Conservation (phyloP, 2,888 invertebrate genomes). For the Panopea generosa region DNA sequence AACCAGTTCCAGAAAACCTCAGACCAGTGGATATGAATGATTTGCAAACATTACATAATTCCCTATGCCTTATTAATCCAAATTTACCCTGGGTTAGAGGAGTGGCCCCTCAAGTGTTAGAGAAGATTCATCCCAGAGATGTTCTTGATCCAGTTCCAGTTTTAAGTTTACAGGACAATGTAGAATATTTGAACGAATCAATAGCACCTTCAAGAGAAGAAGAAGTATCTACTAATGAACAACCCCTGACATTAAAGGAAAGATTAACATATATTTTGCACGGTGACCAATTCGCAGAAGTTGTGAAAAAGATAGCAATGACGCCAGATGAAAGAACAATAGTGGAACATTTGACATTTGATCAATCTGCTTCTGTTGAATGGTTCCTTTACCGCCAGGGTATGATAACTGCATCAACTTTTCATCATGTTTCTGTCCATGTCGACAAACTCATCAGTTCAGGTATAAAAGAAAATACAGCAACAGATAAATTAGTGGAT, state of each 20-base stretch:
- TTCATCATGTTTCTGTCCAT: neutral
- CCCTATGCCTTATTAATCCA: conserved; percentile 11
- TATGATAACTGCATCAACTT: conserved; percentile 10
- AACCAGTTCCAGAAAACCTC: conserved; percentile 21
- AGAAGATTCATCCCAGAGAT: no score
- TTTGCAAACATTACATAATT: conserved; percentile 6
- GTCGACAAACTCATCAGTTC: neutral
- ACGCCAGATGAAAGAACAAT: no score
- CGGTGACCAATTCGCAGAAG: no score
- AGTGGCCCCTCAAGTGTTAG: no score
- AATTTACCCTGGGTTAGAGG: conserved; percentile 27
- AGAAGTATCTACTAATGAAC: neutral
- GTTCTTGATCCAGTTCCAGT: no score
- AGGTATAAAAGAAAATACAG: neutral
- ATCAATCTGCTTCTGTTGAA: neutral
- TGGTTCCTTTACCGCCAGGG: conserved; percentile 13
- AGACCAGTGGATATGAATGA: conserved; percentile 8
- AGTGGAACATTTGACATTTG: no score
- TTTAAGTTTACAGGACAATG: no score
- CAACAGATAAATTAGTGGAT: conserved; percentile 16
- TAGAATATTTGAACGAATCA: neutral
- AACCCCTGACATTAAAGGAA: neutral
- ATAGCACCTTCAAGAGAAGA: conserved; percentile 4
- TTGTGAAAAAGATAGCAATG: no score
- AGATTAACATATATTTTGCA: no score